Evolutionary conservation across 2,888 invertebrate species (phyloP).

Genomic region (Calameuta pallipes): DNA sequence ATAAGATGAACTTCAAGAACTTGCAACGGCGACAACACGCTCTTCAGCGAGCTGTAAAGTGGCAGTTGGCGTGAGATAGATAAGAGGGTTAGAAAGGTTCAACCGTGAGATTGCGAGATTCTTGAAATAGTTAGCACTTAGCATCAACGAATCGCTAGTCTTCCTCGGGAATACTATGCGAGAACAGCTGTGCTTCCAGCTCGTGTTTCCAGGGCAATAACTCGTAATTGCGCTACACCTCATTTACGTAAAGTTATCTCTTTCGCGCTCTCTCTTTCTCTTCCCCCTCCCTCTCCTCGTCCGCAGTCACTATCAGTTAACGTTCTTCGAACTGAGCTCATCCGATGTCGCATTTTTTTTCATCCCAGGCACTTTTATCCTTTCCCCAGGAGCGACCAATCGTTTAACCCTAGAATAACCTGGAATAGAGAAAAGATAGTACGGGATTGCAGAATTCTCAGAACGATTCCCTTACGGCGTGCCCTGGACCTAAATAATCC

Average conservation of each 20-base stretch:
- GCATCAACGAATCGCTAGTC: constrained; percentile 45
- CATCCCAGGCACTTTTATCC: background rate
- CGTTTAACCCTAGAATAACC: background rate
- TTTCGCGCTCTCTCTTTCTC: constrained; percentile 22
- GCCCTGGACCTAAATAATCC: constrained; percentile 40
- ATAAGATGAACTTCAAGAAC: constrained; percentile 2
- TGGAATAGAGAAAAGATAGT: background rate
- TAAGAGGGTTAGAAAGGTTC: constrained; percentile 48
- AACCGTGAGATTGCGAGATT: constrained; percentile 53
- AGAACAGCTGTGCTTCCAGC: constrained; percentile 23
- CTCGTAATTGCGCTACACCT: constrained; percentile 38
- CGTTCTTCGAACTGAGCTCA: constrained; percentile 21
- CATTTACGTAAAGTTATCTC: constrained; percentile 17
- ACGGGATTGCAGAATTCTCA: constrained; percentile 14
- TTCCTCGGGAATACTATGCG: constrained; percentile 4
- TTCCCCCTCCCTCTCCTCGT: constrained; percentile 7
- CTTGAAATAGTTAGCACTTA: constrained; percentile 48
- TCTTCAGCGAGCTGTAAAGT: background rate
- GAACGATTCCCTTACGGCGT: constrained; percentile 17
- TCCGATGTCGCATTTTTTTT: background rate
- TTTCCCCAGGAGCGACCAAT: background rate
- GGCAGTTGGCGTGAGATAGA: constrained; percentile 42
- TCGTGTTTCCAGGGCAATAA: constrained; percentile 26
- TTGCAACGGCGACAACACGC: background rate
- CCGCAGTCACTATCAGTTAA: constrained; percentile 10